Evolutionary conservation across 1,140 invertebrate species (phyloP), one percentile per base, ranked within the genome.

Genomic region (Adoxophyes honmai): DNA sequence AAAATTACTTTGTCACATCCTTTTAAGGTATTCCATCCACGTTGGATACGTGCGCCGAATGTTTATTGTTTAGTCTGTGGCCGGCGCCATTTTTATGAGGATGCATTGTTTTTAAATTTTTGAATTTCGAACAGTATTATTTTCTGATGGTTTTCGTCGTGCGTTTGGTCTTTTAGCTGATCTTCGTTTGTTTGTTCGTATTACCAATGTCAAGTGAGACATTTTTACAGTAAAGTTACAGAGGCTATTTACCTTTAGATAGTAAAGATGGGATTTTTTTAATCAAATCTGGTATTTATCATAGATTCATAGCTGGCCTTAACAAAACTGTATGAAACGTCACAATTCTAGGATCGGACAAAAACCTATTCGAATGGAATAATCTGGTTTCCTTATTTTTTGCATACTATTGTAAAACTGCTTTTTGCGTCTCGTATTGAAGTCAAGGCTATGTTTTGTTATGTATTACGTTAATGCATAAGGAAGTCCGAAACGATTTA

Each of bases 1-100:
- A 28, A 48, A 11, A 11, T 13, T 28, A 28, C 21, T 28, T 5
- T 13, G 42, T 28, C 42, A n/a, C 21, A 28, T 28, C 42, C 42
- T 48, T 48, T 15, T 10, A 48, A 28, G 42, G 42, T n/a, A 48
- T 48, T 48, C 42, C 21, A 48, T 18, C 16, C 42, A 48, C 42
- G 18, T 48, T 21, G 16, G 5, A 7, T 48, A 28, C 42, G 42
- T 33, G 42, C 2, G 18, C 11, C 18, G 42, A 0, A 4, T 48
- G 9, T 48, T 48, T 11, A 48, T 28, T 48, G 21, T 48, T 48
- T 28, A 48, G 42, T 21, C 42, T 33, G 18, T 48, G 42, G 42
- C 13, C 39, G 39, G 15, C 39, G 16, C 39, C 39, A 44, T 44
- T 44, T 44, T 44, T 21, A 44, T 16, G 16, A 42, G 38, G 21